Evolutionary conservation across 2,888 invertebrate genomes (phyloP), one percentile per base, ranked within the genome.

Genomic region (Netelia melanura): DNA sequence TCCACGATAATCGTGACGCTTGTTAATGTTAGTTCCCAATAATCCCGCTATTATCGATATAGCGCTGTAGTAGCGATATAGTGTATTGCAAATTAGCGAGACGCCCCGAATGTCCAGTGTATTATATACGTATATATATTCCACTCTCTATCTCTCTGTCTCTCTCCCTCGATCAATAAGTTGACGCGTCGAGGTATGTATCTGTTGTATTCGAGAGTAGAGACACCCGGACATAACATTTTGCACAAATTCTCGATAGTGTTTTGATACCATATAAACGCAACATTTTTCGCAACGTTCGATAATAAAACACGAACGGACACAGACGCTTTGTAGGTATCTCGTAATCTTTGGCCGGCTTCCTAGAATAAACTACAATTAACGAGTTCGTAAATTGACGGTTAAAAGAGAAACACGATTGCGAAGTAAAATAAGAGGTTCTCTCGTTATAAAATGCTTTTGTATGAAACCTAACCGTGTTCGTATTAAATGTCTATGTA

Each of bases 151-250:
- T 70, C 67, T 68, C 54, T 17, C 67, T 44, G 30, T 82, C 79
- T 65, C 81, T n/a, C 54, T 75, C 68, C 64, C 62, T 61, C 82
- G 82, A 82, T 82, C 82, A 77, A 82, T 82, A 82, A 77, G 72
- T 71, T 77, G 77, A 71, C 71, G 58, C 82, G 61, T 38, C 56
- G 64, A n/a, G 65, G 54, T 72, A 48, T 71, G 48, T 65, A 30
- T 25, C 64, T 30, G 48, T 62, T 71, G 56, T 65, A 44, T 38
- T 21, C 71, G 54, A 56, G 48, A 71, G 65, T 38, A 77, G 43
- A 67, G 21, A 38, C 58, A 44, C 1, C 23, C 72, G 44, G 43
- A 25, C 67, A 14, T 43, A 44, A 68, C 25, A 68, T 68, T 77
- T 61, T 61, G 58, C 11, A 30, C 56, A n/a, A 30, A 77, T 58